These are phyloP conservation scores for Oscheius sp. DNA, from an alignment of 2,888 invertebrate species.

Conservation along the genomic window DNA sequence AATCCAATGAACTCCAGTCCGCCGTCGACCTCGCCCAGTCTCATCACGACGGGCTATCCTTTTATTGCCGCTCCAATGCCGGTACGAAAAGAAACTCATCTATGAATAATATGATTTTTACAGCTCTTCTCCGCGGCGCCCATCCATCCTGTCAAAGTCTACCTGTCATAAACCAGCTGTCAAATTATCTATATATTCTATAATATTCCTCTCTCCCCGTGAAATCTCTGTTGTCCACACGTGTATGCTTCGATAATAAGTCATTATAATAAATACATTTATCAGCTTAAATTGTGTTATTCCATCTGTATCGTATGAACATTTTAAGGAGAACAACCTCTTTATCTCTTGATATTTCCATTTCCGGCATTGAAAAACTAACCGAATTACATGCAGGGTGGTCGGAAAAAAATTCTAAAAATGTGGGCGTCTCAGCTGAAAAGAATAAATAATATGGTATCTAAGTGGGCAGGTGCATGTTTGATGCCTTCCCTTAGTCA, in stretches of 20 bases:
- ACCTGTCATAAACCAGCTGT: conserved; percentile 42
- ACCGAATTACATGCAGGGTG: no score
- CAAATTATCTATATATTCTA: no score
- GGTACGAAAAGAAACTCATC: background rate
- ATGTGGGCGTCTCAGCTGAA: no score
- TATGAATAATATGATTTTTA: conserved; percentile 24
- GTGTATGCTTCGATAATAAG: conserved; percentile 26
- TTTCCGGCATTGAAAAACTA: no score
- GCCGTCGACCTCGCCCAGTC: conserved; percentile 23
- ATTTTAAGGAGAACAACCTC: no score
- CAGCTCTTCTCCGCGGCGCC: conserved; percentile 40
- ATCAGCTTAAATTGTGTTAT: background rate
- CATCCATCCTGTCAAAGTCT: conserved; percentile 53
- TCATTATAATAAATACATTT: background rate
- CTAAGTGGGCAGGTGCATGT: no score
- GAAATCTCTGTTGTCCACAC: conserved; percentile 25
- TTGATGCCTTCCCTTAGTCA: no score
- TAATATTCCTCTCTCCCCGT: background rate
- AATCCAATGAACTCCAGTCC: conserved; percentile 10
- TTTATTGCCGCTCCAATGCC: conserved; percentile 9
- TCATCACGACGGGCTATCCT: background rate
- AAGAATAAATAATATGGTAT: no score
- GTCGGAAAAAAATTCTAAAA: no score
- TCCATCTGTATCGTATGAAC: no score
- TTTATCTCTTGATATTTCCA: no score